Evolutionary conservation across 1,140 invertebrate species (phyloP), one percentile per base, ranked within the genome.

Genomic region (Potamilus streckersoni): DNA sequence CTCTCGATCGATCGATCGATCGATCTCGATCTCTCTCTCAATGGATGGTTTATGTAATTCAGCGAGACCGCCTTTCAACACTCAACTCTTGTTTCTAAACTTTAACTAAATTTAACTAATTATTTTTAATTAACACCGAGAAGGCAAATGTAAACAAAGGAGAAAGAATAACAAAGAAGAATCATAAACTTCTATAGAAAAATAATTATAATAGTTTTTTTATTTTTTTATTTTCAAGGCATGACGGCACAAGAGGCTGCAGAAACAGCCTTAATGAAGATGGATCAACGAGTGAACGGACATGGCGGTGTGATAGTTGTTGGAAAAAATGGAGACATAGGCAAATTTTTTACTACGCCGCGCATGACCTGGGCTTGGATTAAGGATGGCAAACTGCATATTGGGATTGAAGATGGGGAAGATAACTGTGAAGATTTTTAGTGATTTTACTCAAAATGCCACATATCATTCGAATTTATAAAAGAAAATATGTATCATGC

Each of bases 321-420:
- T n/a, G 93, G 92, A 2, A 92, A 92, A 61, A 89, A 88, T 70
- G 94, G 95, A 1, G 91, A 94, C 14, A 87, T 95, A 38, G 95
- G 93, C 12, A 89, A 94, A 49, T 89, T 92, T 74, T 96, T 95
- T 84, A 94, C 91, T 14, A 94, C 93, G 1, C 90, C 92, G 12
- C 91, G 93, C 79, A 96, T 96, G 95, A 91, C 94, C 2, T 96
- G 95, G 95, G 94, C 93, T 5, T 95, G 94, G 83, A 90, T 93
- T 12, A 92, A 92, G 74, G 91, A 92, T 31, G 90, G 91, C 73
- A 71, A 78, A 3, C 59, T 91, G 19, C 84, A 87, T 73, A 88
- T 81, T 76, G 90, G 90, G 13, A 75, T 90, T 13, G 82, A 86
- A 27, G 75, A 77, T 19, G 80, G 69, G 4, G 74, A 76, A 71